Evolutionary conservation across 2,888 invertebrate genomes (phyloP).

Genomic region (Notocelia uddmanniana): DNA sequence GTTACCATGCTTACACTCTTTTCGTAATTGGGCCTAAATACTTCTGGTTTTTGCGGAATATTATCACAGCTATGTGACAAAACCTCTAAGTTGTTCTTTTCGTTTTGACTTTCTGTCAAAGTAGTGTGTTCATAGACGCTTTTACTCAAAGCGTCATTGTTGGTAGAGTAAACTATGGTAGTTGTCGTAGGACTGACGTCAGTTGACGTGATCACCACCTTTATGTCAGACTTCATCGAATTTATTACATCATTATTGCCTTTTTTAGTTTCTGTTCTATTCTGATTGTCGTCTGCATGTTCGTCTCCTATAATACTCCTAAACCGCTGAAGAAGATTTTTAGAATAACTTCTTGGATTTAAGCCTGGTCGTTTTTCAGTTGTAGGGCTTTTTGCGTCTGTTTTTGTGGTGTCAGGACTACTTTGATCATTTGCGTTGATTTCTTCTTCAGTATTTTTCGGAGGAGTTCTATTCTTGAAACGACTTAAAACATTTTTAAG

Average conservation of each 20-base stretch:
- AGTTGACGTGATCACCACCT: slow-evolving; percentile 75
- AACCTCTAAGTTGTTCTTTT: slow-evolving; percentile 73
- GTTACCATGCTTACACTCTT: slow-evolving; percentile 74
- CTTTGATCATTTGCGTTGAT: slow-evolving; percentile 78
- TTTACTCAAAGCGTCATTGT: slow-evolving; percentile 70
- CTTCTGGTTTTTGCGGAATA: slow-evolving; percentile 65
- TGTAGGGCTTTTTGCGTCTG: slow-evolving; percentile 74
- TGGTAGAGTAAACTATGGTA: slow-evolving; percentile 59
- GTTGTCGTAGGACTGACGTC: slow-evolving; percentile 71
- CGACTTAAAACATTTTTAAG: slow-evolving; percentile 86
- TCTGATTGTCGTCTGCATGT: slow-evolving; percentile 72
- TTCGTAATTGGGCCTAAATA: slow-evolving; percentile 64
- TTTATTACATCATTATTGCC: slow-evolving; percentile 58
- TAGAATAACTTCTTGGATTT: slow-evolving; percentile 79
- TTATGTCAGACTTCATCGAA: slow-evolving; percentile 66
- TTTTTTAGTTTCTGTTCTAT: slow-evolving; percentile 61
- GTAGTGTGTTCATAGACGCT: slow-evolving; percentile 75
- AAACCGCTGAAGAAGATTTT: slow-evolving; percentile 80
- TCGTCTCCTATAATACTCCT: slow-evolving; percentile 83
- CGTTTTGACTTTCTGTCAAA: slow-evolving; percentile 72
- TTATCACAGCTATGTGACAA: slow-evolving; percentile 77
- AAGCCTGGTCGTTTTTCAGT: slow-evolving; percentile 75
- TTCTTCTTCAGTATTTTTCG: slow-evolving; percentile 74
- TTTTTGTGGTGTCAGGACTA: slow-evolving; percentile 68
- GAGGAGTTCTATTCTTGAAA: slow-evolving; percentile 78